Percentiles rank a stretch among this genome's conserved stretches.
phyloP scores from a whole-genome alignment of 2,888 invertebrate genomes.

The Papilio protenor region DNA sequence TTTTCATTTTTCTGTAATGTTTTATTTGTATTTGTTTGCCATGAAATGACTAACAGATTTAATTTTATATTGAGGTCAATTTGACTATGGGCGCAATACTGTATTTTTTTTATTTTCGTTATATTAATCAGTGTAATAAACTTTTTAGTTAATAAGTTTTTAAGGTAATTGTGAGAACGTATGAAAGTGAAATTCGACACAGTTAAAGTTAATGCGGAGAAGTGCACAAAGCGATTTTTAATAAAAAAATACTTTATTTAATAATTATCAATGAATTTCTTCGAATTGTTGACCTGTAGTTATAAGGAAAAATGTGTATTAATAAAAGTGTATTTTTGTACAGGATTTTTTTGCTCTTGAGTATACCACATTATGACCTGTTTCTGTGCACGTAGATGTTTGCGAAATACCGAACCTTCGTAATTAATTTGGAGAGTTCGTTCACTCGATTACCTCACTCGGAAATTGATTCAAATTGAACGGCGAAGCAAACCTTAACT shows the following conservation, averaged over 20 bases:
- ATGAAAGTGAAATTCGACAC: no score
- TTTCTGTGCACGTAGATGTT: slow-evolving; percentile 18
- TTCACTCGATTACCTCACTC: slow-evolving; percentile 38
- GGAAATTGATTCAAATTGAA: slow-evolving; percentile 41
- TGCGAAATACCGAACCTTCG: slow-evolving; percentile 24
- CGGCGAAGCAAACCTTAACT: slow-evolving; percentile 29
- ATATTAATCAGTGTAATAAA: no score
- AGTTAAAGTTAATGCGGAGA: no score
- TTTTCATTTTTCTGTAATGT: slow-evolving; percentile 7
- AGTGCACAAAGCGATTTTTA: no score
- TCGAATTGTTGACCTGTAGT: background rate
- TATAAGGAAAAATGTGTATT: background rate
- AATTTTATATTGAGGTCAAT: background rate
- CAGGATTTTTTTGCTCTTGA: background rate
- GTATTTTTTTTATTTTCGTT: no score
- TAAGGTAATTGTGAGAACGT: no score
- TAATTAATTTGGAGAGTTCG: slow-evolving; percentile 38
- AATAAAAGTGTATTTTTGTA: background rate
- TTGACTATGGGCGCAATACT: no score
- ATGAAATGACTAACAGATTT: background rate
- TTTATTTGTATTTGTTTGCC: slow-evolving; percentile 12
- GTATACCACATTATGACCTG: background rate
- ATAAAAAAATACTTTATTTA: no score
- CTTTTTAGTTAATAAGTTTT: no score
- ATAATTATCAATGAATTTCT: background rate